Conservation (phyloP, 2,797 vertebrate species). For the Naso thynnoides region DNA sequence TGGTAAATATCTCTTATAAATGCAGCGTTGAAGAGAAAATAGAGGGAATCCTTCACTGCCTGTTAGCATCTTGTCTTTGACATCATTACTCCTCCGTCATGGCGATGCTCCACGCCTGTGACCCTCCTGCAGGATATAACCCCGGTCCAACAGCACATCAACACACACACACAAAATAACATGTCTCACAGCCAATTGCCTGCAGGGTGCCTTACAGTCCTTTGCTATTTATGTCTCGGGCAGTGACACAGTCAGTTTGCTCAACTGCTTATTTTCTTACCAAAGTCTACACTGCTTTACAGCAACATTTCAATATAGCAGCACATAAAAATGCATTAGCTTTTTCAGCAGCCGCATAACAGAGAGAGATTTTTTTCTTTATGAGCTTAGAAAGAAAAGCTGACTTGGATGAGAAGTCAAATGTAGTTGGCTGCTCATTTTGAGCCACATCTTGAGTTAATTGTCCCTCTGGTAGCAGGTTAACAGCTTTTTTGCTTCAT, state of each 20-base stretch:
- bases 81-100: conserved; percentile 66
- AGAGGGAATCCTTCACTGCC: conserved; percentile 55
- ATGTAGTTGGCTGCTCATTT: conserved; percentile 16
- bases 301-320: conserved; percentile 18
- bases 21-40: conserved; percentile 48
- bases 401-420: conserved; percentile 4
- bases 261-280: conserved; percentile 44
- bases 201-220: conserved; percentile 37
- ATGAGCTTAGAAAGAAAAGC: conserved; percentile 33
- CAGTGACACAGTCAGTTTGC: conserved; percentile 50
- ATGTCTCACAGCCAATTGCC: conserved; percentile 64
- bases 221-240: conserved; percentile 59
- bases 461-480: neutral
- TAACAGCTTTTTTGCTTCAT: conserved; percentile 2
- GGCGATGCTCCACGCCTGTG: conserved; percentile 46
- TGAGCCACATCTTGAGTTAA: conserved; percentile 23
- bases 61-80: conserved; percentile 71
- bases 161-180: conserved; percentile 48
- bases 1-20: conserved; percentile 61
- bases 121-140: conserved; percentile 63
- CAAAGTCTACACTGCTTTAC: conserved; percentile 5
- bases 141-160: conserved; percentile 39
- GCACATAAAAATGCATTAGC: conserved; percentile 33
- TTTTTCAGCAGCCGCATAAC: conserved; percentile 29
- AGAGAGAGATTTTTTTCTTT: conserved; percentile 35